phyloP scores from a whole-genome alignment of 1,140 invertebrate species.

The Pseudomyrmex flavicornis region DNA sequence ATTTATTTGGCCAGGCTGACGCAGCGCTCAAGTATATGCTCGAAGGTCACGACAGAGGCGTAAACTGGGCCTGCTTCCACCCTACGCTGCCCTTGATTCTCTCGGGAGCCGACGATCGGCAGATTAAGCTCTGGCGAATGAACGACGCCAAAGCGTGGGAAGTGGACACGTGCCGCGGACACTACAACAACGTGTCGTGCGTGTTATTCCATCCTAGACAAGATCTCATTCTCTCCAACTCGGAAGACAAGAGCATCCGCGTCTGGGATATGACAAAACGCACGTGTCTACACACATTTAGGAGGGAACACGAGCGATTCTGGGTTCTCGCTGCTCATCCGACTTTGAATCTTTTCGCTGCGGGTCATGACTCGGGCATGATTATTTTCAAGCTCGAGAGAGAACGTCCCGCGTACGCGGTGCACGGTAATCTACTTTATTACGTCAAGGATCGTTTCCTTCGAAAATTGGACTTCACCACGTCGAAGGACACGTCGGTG shows the following conservation, averaged over 20 bases:
- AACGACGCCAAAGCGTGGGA: slow-evolving; percentile 99
- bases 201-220: slow-evolving; percentile 98
- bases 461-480: slow-evolving; percentile 96
- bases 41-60: slow-evolving; percentile 98
- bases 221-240: slow-evolving; percentile 98
- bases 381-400: slow-evolving; percentile 94
- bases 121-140: slow-evolving; percentile 99
- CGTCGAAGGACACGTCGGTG: slow-evolving; percentile 95
- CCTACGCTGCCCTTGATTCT: slow-evolving; percentile 97
- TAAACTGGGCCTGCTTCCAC: slow-evolving; percentile 99
- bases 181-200: slow-evolving; percentile 99
- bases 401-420: slow-evolving; percentile 97
- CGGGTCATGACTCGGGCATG: slow-evolving; percentile 98
- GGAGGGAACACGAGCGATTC: slow-evolving; percentile 97
- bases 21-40: slow-evolving; percentile 99
- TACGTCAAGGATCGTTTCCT: slow-evolving; percentile 98
- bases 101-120: slow-evolving; percentile 98
- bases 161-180: slow-evolving; percentile 99
- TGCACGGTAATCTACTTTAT: slow-evolving; percentile 96
- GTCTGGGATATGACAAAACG: slow-evolving; percentile 99
- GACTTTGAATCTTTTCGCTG: slow-evolving; percentile 94
- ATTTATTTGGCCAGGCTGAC: slow-evolving; percentile 98
- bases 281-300: slow-evolving; percentile 97
- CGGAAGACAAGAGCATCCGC: slow-evolving; percentile 98
- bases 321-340: slow-evolving; percentile 98